A percentile compares a stretch with the other conserved stretches of the same genome.
Conservation (phyloP, 2,888 invertebrate genomes). For the Netelia virgata region DNA sequence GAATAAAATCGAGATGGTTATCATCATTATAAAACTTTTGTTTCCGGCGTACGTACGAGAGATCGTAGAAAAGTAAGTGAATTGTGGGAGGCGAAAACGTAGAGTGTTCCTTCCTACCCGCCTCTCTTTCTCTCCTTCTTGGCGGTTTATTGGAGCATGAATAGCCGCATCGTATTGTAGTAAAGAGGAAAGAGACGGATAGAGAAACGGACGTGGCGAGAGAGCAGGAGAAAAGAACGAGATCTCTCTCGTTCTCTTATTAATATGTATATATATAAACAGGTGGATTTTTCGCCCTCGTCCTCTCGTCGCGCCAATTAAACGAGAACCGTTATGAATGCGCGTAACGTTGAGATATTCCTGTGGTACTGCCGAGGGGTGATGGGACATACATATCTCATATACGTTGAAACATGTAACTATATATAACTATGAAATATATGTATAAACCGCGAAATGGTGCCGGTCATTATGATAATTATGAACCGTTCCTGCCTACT, state of each 20-base stretch:
- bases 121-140: not conserved
- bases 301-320: slow-evolving; percentile 64
- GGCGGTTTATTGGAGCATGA: slow-evolving; percentile 40
- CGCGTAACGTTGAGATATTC: slow-evolving; percentile 40
- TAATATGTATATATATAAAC: not conserved
- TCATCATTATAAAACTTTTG: slow-evolving; percentile 51
- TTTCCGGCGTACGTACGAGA: not conserved
- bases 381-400: not conserved
- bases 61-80: slow-evolving; percentile 41
- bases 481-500: slow-evolving; percentile 63
- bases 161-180: slow-evolving; percentile 29
- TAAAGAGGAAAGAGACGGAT: slow-evolving; percentile 17
- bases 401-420: not conserved
- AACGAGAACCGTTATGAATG: slow-evolving; percentile 68
- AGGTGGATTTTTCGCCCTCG: slow-evolving; percentile 16
- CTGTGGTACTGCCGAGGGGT: not conserved
- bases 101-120: not conserved
- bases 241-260: too few relatives aligned
- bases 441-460: slow-evolving; percentile 23
- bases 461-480: slow-evolving; percentile 68
- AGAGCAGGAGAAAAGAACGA: slow-evolving; percentile 1
- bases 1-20: slow-evolving; percentile 10
- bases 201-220: not conserved
- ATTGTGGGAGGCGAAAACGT: slow-evolving; percentile 12
- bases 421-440: not conserved